These are phyloP conservation scores for Drosophila picticornis DNA, from an alignment of 2,888 invertebrate genomes.

Conservation along the genomic window DNA sequence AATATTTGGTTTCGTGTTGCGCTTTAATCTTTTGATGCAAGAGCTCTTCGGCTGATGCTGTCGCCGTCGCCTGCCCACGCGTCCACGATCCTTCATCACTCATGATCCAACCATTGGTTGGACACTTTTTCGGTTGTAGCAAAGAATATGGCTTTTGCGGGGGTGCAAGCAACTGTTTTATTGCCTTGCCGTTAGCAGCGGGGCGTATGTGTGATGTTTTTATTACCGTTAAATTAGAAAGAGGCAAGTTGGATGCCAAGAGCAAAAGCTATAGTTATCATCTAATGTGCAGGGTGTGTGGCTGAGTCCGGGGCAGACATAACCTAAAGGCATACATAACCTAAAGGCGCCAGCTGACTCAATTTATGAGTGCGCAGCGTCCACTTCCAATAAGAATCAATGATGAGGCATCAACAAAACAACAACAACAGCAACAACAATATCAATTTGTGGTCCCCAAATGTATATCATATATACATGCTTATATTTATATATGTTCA, in stretches of 20 bases:
- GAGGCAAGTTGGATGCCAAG: constrained; percentile 11
- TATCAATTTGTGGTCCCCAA: constrained; percentile 19
- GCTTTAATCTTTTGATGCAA: constrained; percentile 68
- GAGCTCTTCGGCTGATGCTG: constrained; percentile 67
- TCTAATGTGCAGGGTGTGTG: not conserved
- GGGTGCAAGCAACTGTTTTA: constrained; percentile 59
- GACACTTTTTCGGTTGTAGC: constrained; percentile 41
- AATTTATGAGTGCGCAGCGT: constrained; percentile 55
- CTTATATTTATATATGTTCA: not conserved
- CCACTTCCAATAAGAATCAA: constrained; percentile 45
- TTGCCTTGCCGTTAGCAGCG: constrained; percentile 64
- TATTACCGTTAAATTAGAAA: constrained; percentile 75
- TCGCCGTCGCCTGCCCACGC: constrained; percentile 46
- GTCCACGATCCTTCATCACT: not conserved
- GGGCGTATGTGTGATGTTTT: constrained; percentile 79
- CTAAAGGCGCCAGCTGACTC: constrained; percentile 36
- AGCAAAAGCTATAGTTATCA: not conserved
- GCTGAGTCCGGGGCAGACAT: constrained; percentile 23
- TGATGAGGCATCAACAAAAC: constrained; percentile 25
- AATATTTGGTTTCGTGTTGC: constrained; percentile 62
- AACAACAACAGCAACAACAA: constrained; percentile 7
- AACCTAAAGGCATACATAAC: not conserved
- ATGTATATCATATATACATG: not conserved
- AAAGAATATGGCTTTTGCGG: constrained; percentile 58
- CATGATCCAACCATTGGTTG: constrained; percentile 24